Evolutionary conservation across 2,113 vertebrate species (phyloP).

Genomic region (Ictalurus punctatus): DNA sequence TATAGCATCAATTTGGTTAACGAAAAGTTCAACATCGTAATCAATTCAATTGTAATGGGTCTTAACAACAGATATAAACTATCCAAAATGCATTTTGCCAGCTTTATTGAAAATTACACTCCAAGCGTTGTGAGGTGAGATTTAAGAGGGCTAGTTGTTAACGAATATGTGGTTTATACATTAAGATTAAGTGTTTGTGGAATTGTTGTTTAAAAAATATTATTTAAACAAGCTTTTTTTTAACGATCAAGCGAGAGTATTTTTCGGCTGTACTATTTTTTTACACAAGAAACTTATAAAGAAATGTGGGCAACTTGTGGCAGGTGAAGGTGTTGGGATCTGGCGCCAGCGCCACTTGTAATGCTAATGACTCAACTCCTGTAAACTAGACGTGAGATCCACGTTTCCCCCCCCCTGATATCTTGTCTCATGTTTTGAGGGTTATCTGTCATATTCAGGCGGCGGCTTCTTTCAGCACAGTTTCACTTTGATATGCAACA

Average conservation of each 20-base stretch:
- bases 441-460: constrained; percentile 84
- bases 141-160: neutral
- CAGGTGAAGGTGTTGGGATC: constrained; percentile 60
- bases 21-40: neutral
- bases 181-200: neutral
- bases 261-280: neutral
- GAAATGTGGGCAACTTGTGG: constrained; percentile 33
- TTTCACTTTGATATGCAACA: constrained; percentile 90
- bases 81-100: neutral
- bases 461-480: constrained; percentile 82
- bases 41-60: too few relatives aligned
- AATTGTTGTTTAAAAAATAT: neutral
- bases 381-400: constrained; percentile 77
- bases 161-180: neutral
- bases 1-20: neutral
- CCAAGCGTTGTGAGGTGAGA: neutral
- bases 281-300: neutral
- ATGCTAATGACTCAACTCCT: constrained; percentile 78
- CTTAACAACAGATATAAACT: neutral
- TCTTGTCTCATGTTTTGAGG: constrained; percentile 78
- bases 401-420: constrained; percentile 69
- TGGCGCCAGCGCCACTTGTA: constrained; percentile 74
- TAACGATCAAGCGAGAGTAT: too few relatives aligned
- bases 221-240: neutral
- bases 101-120: neutral